phyloP scores from a whole-genome alignment of 1,140 invertebrate genomes.

The Colletes latitarsis region DNA sequence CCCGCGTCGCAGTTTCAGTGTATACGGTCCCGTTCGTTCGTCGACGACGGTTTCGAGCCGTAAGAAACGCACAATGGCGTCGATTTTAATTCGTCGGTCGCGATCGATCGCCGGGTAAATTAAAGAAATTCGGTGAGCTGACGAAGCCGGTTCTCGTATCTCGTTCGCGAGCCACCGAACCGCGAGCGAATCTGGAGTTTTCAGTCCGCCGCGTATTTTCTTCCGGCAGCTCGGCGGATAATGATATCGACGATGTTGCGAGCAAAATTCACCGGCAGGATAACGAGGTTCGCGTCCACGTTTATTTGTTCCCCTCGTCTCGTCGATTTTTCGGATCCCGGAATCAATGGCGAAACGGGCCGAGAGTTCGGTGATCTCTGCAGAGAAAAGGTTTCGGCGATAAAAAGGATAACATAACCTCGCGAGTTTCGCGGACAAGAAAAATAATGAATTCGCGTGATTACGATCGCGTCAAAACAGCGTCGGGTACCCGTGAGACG shows the following conservation, averaged over 20 bases:
- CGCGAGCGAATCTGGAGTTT: background rate
- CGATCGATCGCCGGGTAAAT: background rate
- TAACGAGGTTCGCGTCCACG: conserved; percentile 6
- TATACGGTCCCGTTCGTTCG: too few species aligned
- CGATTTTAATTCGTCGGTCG: too few species aligned
- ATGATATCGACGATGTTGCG: background rate
- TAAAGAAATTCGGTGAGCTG: background rate
- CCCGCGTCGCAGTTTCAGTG: too few species aligned
- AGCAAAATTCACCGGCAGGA: background rate
- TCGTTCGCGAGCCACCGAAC: background rate
- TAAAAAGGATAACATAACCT: background rate
- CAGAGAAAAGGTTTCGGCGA: conserved; percentile 12
- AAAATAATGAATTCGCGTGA: conserved; percentile 53
- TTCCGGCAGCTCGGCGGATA: background rate
- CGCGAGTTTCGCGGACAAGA: conserved; percentile 11
- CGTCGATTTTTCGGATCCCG: conserved; percentile 14
- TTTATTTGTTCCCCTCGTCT: conserved; percentile 6
- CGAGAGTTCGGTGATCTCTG: background rate
- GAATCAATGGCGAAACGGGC: conserved; percentile 10
- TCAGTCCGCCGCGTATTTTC: background rate
- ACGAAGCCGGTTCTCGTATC: background rate
- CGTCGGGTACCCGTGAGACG: background rate
- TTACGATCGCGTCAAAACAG: background rate
- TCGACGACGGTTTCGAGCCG: too few species aligned
- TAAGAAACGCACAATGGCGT: too few species aligned